phyloP scores from a whole-genome alignment of 2,888 invertebrate genomes.

The Neoaliturus tenellus region DNA sequence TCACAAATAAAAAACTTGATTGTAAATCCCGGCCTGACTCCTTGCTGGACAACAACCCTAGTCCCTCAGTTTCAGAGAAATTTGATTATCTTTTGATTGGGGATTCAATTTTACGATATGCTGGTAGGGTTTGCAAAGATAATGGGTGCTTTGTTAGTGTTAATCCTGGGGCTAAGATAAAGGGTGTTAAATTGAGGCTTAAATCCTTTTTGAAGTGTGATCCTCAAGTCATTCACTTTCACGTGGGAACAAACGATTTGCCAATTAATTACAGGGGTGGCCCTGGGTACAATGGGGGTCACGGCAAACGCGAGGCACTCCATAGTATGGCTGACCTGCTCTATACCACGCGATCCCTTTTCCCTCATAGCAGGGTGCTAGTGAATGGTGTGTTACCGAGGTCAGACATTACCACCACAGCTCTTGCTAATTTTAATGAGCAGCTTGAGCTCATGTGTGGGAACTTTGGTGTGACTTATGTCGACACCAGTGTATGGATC shows the following conservation, averaged over 20 bases:
- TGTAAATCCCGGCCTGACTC: too few relatives aligned
- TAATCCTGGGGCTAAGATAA: not conserved
- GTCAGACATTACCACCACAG: not conserved
- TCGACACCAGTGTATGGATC: too few relatives aligned
- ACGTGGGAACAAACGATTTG: not conserved
- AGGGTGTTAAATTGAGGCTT: not conserved
- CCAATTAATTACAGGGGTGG: not conserved
- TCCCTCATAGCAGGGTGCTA: slow-evolving; percentile 3
- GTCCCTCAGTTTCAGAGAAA: too few relatives aligned
- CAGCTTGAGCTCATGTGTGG: not conserved
- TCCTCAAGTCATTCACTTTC: not conserved
- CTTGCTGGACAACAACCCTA: too few relatives aligned
- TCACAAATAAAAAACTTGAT: too few relatives aligned
- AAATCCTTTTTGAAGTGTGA: not conserved
- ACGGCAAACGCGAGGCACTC: slow-evolving; percentile 1
- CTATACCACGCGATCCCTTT: not conserved
- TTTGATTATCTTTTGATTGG: too few relatives aligned
- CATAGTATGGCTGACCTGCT: slow-evolving; percentile 12
- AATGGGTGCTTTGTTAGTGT: too few relatives aligned
- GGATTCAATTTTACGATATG: too few relatives aligned
- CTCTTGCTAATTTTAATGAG: slow-evolving; percentile 1
- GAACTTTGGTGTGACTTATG: not conserved
- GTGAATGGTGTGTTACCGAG: not conserved
- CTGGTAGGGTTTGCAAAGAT: too few relatives aligned
- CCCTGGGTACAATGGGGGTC: slow-evolving; percentile 5